Evolutionary conservation across 2,888 invertebrate genomes (phyloP).

Genomic region (Caenorhabditis doughertyi): DNA sequence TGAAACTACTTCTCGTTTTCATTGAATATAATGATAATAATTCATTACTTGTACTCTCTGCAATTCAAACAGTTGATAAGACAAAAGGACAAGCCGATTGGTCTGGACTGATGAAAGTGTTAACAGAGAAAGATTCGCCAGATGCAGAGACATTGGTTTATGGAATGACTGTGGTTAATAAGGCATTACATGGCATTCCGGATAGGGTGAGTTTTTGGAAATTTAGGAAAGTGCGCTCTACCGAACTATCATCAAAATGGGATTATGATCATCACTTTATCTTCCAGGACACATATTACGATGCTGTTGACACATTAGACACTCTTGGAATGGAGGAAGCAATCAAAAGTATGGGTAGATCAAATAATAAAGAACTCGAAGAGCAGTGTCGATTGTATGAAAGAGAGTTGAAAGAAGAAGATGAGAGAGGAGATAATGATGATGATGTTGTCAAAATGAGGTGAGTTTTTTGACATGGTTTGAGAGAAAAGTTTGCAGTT

Average conservation of each 20-base stretch:
- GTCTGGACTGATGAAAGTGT: slow-evolving; percentile 90
- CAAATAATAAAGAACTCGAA: slow-evolving; percentile 75
- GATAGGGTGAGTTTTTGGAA: slow-evolving; percentile 79
- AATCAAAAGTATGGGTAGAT: slow-evolving; percentile 74
- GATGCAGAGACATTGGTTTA: slow-evolving; percentile 96
- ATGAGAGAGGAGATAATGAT: slow-evolving; percentile 76
- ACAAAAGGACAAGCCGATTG: slow-evolving; percentile 86
- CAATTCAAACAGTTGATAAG: slow-evolving; percentile 90
- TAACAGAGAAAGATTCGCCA: slow-evolving; percentile 93
- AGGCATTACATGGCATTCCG: slow-evolving; percentile 82
- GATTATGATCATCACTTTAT: background rate
- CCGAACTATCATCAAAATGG: too few species aligned
- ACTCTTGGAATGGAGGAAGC: slow-evolving; percentile 87
- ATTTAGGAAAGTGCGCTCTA: background rate
- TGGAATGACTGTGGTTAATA: slow-evolving; percentile 95
- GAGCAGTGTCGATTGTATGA: slow-evolving; percentile 82
- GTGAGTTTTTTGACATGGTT: slow-evolving; percentile 59
- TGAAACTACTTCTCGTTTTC: slow-evolving; percentile 96
- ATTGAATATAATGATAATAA: slow-evolving; percentile 98
- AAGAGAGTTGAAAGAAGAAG: slow-evolving; percentile 80
- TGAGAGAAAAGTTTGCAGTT: background rate
- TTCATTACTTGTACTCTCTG: slow-evolving; percentile 92
- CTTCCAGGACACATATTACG: slow-evolving; percentile 94
- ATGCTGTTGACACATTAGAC: slow-evolving; percentile 95
- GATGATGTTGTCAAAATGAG: slow-evolving; percentile 73